Percentiles rank a stretch among this genome's conserved stretches.
These are phyloP conservation scores for Lasioglossum pauxillum DNA, from an alignment of 2,888 invertebrate genomes.

Conservation along the genomic window DNA sequence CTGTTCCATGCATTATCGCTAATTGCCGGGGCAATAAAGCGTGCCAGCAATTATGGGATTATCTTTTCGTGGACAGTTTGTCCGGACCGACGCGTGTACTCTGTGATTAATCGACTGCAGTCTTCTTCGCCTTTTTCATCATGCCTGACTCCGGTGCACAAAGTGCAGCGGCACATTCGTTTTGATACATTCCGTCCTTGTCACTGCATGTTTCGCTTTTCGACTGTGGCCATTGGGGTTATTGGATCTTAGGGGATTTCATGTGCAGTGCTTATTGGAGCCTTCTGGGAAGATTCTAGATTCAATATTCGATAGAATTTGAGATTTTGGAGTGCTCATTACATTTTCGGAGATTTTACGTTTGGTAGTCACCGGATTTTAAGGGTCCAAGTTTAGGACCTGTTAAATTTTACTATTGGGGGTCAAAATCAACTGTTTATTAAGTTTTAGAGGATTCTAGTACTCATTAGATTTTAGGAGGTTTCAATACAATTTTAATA, in stretches of 20 bases:
- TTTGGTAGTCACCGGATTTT: too few relatives aligned
- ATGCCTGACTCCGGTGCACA: background rate
- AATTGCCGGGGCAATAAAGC: slow-evolving; percentile 50
- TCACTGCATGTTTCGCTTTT: background rate
- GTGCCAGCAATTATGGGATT: slow-evolving; percentile 31
- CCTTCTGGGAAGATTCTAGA: background rate
- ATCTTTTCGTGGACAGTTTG: slow-evolving; percentile 27
- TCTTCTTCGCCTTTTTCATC: background rate
- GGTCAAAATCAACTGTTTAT: too few relatives aligned
- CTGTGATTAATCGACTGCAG: background rate
- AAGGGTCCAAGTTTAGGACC: too few relatives aligned
- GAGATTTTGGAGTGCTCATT: background rate
- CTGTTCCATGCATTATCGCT: slow-evolving; percentile 39
- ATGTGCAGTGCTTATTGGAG: too few relatives aligned
- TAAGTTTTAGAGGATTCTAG: too few relatives aligned
- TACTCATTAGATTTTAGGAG: too few relatives aligned
- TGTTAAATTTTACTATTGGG: too few relatives aligned
- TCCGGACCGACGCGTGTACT: background rate
- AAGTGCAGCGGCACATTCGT: background rate
- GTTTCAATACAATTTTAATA: too few relatives aligned
- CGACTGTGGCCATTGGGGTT: background rate
- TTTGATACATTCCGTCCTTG: background rate
- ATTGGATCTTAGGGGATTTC: background rate
- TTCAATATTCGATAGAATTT: background rate
- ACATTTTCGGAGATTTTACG: too few relatives aligned